These are phyloP conservation scores for Aplysina aerophoba DNA, from an alignment of 37 sponge, comb jelly and placozoan species.

Conservation along the genomic window DNA sequence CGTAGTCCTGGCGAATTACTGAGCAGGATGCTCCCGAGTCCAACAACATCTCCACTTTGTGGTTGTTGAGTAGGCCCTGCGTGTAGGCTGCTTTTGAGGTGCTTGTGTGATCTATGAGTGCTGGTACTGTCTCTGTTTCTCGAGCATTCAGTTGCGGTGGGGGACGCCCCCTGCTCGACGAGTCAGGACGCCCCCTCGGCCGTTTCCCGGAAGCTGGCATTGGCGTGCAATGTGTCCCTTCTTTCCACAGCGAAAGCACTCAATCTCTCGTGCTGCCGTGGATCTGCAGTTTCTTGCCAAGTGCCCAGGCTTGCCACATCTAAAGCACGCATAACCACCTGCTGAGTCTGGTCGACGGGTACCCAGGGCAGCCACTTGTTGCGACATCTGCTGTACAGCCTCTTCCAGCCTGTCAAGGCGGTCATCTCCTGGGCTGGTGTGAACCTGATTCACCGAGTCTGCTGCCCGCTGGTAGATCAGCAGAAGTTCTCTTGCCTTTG, in stretches of 20 bases:
- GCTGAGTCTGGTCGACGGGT: not conserved
- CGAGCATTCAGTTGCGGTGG: conserved; percentile 13
- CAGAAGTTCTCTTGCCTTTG: conserved; percentile 21
- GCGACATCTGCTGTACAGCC: not conserved
- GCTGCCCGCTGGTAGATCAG: not conserved
- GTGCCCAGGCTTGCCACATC: conserved; percentile 6
- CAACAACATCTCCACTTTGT: not conserved
- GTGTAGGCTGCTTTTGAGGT: not conserved
- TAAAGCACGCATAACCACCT: not conserved
- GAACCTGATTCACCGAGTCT: not conserved
- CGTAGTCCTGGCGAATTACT: not conserved
- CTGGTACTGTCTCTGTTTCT: not conserved
- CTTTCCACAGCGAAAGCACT: conserved; percentile 1
- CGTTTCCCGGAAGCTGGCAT: not conserved
- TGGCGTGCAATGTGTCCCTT: conserved; percentile 10
- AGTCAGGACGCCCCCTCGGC: conserved; percentile 18
- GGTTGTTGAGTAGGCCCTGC: not conserved
- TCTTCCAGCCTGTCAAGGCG: conserved; percentile 7
- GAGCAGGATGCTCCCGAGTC: conserved; percentile 31
- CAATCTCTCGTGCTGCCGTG: not conserved
- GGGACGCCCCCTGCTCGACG: conserved; percentile 15
- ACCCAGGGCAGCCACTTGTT: not conserved
- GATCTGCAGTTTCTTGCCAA: not conserved
- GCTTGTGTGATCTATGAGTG: not conserved
- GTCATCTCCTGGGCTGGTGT: not conserved